phyloP scores from a whole-genome alignment of 1,140 invertebrate genomes.

The Coelopa frigida region DNA sequence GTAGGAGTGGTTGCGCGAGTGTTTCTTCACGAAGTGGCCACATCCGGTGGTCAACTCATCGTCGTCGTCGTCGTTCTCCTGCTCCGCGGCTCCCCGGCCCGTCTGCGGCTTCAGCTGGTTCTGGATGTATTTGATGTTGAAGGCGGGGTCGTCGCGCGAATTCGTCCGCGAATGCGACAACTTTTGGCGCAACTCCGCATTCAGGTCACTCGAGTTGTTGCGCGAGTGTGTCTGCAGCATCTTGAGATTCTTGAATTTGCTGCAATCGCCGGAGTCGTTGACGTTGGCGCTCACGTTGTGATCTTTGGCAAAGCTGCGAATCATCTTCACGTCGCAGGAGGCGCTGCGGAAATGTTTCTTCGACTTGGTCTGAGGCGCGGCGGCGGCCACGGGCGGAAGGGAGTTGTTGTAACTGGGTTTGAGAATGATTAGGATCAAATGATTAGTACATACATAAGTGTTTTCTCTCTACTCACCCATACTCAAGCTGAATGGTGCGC shows the following conservation, averaged over 20 bases:
- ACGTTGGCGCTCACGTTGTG: constrained; percentile 24
- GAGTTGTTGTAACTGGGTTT: constrained; percentile 32
- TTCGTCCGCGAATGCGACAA: constrained; percentile 29
- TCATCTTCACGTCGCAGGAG: constrained; percentile 44
- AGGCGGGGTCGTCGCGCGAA: constrained; percentile 30
- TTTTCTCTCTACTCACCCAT: constrained; percentile 30
- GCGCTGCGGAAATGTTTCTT: constrained; percentile 43
- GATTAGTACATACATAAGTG: neutral
- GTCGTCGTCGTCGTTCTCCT: constrained; percentile 34
- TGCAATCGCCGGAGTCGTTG: constrained; percentile 17
- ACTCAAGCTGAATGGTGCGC: constrained; percentile 53
- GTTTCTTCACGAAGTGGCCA: constrained; percentile 41
- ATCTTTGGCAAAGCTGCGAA: constrained; percentile 39
- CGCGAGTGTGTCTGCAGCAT: constrained; percentile 42
- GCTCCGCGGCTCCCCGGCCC: too few relatives aligned
- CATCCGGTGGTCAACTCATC: constrained; percentile 38
- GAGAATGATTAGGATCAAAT: neutral
- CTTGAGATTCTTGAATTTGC: constrained; percentile 39
- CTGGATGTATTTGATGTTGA: constrained; percentile 39
- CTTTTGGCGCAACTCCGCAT: constrained; percentile 33
- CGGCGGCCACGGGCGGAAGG: constrained; percentile 17
- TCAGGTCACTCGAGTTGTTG: constrained; percentile 43
- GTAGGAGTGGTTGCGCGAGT: constrained; percentile 43
- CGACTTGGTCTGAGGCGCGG: constrained; percentile 35
- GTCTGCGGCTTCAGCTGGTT: constrained; percentile 39